phyloP scores from a whole-genome alignment of 2,888 invertebrate species.

The Cephus spinipes region DNA sequence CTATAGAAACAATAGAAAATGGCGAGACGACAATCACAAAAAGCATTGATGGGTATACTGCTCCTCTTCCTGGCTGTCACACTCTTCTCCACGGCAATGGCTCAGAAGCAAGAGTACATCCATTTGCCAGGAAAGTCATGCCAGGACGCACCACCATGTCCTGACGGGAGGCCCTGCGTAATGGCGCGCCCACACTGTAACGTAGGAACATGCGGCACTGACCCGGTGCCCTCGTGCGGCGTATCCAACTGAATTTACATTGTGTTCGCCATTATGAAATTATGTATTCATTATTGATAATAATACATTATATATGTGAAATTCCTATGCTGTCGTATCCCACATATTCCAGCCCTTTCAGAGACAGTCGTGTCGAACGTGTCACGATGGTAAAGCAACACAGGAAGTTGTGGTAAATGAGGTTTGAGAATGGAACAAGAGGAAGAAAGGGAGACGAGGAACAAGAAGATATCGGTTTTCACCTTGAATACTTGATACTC shows the following conservation, averaged over 20 bases:
- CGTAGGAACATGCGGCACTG: slow-evolving; percentile 40
- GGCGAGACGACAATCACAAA: slow-evolving; percentile 23
- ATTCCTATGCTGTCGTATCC: slow-evolving; percentile 4
- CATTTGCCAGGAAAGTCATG: slow-evolving; percentile 50
- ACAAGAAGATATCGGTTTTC: background rate
- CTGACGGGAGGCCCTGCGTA: slow-evolving; percentile 40
- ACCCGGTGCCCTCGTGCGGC: slow-evolving; percentile 45
- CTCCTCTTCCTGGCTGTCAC: background rate
- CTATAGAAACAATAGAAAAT: slow-evolving; percentile 23
- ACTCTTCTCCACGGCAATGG: slow-evolving; percentile 4
- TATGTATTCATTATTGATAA: background rate
- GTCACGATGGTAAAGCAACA: slow-evolving; percentile 28
- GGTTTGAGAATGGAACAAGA: slow-evolving; percentile 16
- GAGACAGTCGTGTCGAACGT: slow-evolving; percentile 8
- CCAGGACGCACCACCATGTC: slow-evolving; percentile 46
- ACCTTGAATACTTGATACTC: background rate
- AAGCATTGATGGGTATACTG: background rate
- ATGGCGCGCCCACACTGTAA: slow-evolving; percentile 47
- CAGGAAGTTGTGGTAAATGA: slow-evolving; percentile 34
- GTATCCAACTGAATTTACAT: slow-evolving; percentile 14
- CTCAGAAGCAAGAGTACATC: slow-evolving; percentile 39
- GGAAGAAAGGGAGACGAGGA: background rate
- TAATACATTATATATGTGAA: background rate
- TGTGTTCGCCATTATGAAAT: background rate
- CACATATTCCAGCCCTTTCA: slow-evolving; percentile 5